Evolutionary conservation across 2,113 vertebrate species (phyloP).

Genomic region (Podilymbus podiceps): DNA sequence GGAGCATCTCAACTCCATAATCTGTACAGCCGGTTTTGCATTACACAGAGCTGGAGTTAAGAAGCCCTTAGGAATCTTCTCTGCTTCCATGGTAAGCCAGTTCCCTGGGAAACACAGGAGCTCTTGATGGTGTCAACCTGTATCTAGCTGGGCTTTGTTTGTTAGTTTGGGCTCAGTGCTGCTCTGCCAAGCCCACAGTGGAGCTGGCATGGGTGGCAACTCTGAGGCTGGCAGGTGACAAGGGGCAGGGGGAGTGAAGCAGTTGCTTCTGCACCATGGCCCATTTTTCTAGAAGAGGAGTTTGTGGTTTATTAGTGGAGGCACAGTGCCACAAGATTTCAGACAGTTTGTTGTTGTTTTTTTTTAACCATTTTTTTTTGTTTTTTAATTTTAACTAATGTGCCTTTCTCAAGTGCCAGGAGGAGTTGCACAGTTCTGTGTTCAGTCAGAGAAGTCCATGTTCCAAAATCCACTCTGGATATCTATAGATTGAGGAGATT

Average conservation of each 20-base stretch:
- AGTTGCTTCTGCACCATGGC: background rate
- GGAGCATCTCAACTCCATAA: conserved; percentile 1
- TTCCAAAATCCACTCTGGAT: background rate
- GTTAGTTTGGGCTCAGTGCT: background rate
- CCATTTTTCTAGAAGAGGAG: background rate
- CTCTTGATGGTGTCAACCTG: background rate
- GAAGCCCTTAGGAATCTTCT: background rate
- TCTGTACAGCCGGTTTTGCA: background rate
- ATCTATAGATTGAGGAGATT: background rate
- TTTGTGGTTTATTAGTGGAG: background rate
- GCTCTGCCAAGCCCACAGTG: background rate
- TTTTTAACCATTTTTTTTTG: too few species aligned
- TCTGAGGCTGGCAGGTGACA: background rate
- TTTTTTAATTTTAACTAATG: background rate
- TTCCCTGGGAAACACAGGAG: background rate
- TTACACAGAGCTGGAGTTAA: background rate
- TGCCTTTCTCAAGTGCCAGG: background rate
- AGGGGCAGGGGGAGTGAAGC: background rate
- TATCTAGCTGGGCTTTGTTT: background rate
- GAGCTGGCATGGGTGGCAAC: background rate
- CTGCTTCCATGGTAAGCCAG: background rate
- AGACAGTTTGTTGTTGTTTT: background rate
- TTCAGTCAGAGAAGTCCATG: background rate
- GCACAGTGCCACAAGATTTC: background rate
- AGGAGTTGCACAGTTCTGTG: background rate